Conservation (phyloP, 2,113 vertebrate species). For the Alces alces region DNA sequence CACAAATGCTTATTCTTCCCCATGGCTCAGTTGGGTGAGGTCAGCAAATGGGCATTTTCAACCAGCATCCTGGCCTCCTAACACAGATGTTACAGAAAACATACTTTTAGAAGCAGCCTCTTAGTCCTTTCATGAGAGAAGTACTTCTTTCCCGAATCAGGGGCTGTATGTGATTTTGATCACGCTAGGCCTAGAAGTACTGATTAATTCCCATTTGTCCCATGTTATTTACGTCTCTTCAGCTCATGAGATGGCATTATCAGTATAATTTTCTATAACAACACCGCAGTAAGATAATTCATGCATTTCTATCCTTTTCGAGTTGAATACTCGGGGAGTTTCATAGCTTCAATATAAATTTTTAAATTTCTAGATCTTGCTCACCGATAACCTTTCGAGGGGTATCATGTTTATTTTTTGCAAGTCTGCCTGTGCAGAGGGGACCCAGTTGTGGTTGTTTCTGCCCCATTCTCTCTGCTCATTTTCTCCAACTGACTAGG, state of each 20-base stretch:
- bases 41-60: not conserved
- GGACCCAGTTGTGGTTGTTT: not conserved
- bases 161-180: not conserved
- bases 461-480: not conserved
- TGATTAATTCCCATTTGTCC: not conserved
- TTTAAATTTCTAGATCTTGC: not conserved
- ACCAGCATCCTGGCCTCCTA: not conserved
- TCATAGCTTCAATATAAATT: not conserved
- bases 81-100: not conserved
- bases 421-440: accelerated
- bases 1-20: not conserved
- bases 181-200: not conserved
- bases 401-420: not conserved
- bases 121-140: not conserved
- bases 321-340: not conserved
- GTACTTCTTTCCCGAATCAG: not conserved
- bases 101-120: not conserved
- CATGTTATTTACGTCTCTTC: not conserved
- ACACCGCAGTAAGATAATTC: not conserved
- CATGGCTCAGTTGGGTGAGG: not conserved
- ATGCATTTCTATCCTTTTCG: not conserved
- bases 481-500: not conserved
- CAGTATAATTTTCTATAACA: not conserved
- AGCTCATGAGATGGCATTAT: not conserved
- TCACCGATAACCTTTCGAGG: not conserved